Evolutionary conservation across 1,140 invertebrate species (phyloP).

Genomic region (Neodiprion lecontei): DNA sequence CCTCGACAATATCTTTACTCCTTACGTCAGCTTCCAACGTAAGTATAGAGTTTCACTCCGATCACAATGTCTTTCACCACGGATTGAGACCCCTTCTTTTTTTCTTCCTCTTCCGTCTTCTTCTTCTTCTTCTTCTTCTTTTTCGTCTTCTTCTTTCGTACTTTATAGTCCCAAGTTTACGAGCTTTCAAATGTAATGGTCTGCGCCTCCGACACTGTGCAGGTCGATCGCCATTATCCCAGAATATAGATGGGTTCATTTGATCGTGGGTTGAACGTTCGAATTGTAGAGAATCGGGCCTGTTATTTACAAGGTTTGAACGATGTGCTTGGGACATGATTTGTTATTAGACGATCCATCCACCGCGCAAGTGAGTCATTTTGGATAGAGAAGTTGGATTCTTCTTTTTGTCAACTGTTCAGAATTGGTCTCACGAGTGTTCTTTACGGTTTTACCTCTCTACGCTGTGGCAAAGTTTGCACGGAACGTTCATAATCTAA

Average conservation of each 20-base stretch:
- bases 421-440: too few relatives aligned
- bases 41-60: too few relatives aligned
- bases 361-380: neutral
- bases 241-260: constrained; percentile 5
- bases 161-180: neutral
- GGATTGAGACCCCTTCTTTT: too few relatives aligned
- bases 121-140: neutral
- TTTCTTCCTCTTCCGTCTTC: too few relatives aligned
- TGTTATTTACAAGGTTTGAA: neutral
- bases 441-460: neutral
- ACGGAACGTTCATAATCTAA: neutral
- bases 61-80: too few relatives aligned
- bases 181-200: constrained; percentile 4
- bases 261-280: neutral
- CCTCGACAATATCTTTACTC: neutral
- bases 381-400: neutral
- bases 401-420: neutral
- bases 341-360: neutral
- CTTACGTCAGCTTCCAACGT: too few relatives aligned
- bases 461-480: neutral
- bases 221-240: neutral
- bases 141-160: neutral
- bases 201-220: neutral
- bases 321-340: neutral
- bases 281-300: neutral